Base-by-base conservation (phyloP, 2,888 invertebrate species). In the Halictus ligatus region DNA sequence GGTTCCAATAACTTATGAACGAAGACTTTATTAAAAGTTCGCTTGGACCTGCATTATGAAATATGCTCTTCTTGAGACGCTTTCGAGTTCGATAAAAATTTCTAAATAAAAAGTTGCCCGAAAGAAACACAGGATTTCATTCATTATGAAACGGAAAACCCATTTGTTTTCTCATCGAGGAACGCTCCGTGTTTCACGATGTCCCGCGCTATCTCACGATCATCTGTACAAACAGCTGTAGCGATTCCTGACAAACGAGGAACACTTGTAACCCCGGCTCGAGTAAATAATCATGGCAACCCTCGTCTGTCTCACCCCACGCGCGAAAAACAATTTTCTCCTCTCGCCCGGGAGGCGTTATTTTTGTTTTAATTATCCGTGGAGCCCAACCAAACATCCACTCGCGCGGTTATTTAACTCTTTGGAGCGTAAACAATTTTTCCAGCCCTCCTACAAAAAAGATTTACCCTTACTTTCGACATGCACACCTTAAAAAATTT, bases 221-320 rank as follows among this genome's bases (percentile, higher is more conserved):
- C 50, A 73, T 72, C 71, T 72, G 46, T 72, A 46, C 40, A 72
- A 72, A 72, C 46, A 46, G 12, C 43, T 46, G 46, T 46, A 46
- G 71, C 46, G 46, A 46, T 46, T 43, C 43, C 25, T 72, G 43
- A 72, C 71, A 25, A 72, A 72, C 71, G 71, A 46, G 43, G 25
- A 72, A 72, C 71, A 46, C 71, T 72, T 72, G 71, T 46, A 72
- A 46, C 46, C n/a, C 13, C 43, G 71, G 1, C 25, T 25, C 40
- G 46, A 72, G 43, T 46, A 72, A 72, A 72, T 25, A 72, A 72
- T 40, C 71, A 15, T 46, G 25, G 43, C 2, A 15, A 72, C 71
- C 71, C 71, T 72, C 71, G 71, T n/a, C 43, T 6, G 25, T 25
- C 46, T 46, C 71, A 25, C 25, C 25, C 71, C n/a, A 40, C 35